phyloP scores from a whole-genome alignment of 2,888 invertebrate species.

The Tenthredo distinguenda region DNA sequence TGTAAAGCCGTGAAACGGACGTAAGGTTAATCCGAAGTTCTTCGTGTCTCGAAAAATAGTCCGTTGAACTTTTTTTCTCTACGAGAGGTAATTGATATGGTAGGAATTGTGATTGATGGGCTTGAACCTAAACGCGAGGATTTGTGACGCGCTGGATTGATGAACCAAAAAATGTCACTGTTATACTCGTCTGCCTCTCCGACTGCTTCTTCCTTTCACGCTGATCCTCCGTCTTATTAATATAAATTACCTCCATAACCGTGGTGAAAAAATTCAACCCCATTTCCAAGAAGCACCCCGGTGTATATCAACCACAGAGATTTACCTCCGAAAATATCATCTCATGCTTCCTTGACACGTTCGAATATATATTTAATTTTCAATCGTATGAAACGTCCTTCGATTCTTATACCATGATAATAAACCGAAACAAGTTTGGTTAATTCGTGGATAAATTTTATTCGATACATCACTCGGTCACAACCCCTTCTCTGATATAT shows the following conservation, averaged over 20 bases:
- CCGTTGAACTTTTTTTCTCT: not conserved
- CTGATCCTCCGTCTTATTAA: slow-evolving; percentile 21
- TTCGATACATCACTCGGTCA: not conserved
- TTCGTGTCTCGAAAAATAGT: slow-evolving; percentile 3
- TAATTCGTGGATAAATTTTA: not conserved
- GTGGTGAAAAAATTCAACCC: not conserved
- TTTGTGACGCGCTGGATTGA: slow-evolving; percentile 27
- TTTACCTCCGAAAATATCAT: not conserved
- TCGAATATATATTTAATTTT: not conserved
- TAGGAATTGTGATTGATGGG: slow-evolving; percentile 33
- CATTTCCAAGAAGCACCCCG: not conserved
- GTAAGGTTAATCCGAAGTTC: not conserved
- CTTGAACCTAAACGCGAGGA: not conserved
- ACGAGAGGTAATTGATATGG: slow-evolving; percentile 24
- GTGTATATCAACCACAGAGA: slow-evolving; percentile 31
- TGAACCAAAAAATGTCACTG: slow-evolving; percentile 42
- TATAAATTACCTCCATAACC: slow-evolving; percentile 38
- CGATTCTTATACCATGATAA: not conserved
- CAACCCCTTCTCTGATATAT: not conserved
- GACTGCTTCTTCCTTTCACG: not conserved
- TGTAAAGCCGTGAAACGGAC: not conserved
- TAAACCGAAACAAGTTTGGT: not conserved
- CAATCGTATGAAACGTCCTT: not conserved
- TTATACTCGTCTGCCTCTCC: not conserved
- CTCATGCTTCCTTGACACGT: not conserved